Conservation (phyloP, 1,140 invertebrate species). For the Sarcophaga peregrina region DNA sequence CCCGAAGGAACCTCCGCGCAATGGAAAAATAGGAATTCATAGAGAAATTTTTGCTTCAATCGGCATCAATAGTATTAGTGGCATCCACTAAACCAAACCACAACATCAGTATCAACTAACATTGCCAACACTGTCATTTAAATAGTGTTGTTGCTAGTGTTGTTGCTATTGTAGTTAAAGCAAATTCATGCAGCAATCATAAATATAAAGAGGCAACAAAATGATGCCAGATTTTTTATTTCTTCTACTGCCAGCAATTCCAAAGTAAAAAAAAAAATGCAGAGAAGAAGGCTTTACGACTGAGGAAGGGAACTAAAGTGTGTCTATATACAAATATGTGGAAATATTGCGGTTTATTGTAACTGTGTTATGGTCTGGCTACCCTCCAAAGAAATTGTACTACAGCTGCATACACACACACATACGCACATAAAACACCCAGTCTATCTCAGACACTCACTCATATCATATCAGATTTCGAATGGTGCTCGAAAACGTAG, state of each 20-base stretch:
- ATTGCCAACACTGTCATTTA: not conserved
- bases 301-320: too few relatives aligned
- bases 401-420: not conserved
- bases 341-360: not conserved
- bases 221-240: too few relatives aligned
- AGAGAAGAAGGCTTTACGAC: too few relatives aligned
- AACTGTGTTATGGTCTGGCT: constrained; percentile 12
- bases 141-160: not conserved
- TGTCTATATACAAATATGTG: not conserved
- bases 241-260: too few relatives aligned
- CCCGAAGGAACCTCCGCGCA: too few relatives aligned
- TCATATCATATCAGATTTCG: constrained; percentile 61
- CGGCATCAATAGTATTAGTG: not conserved
- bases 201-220: too few relatives aligned
- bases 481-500: constrained; percentile 63
- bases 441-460: not conserved
- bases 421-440: not conserved
- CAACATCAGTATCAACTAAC: not conserved
- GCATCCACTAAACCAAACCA: not conserved
- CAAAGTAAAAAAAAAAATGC: too few relatives aligned
- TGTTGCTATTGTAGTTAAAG: too few relatives aligned
- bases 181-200: too few relatives aligned
- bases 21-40: too few relatives aligned
- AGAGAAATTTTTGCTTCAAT: not conserved
- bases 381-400: not conserved